Conservation (phyloP, 2,113 vertebrate species). For the Microcebus griseorufus region DNA sequence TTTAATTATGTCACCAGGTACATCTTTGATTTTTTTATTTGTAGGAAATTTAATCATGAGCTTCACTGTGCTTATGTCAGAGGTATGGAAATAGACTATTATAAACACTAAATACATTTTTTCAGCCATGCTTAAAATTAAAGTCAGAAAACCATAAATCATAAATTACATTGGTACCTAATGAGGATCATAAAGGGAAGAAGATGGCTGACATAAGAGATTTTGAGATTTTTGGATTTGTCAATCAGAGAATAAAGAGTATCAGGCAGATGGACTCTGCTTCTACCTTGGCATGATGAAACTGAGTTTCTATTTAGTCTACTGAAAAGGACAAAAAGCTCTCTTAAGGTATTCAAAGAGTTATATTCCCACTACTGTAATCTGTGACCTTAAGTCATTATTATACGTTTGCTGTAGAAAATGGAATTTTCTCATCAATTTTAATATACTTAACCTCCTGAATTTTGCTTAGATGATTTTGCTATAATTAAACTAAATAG, state of each 20-base stretch:
- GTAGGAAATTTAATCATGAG: background rate
- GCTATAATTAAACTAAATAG: background rate
- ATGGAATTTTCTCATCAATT: background rate
- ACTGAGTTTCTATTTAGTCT: background rate
- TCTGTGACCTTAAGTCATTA: background rate
- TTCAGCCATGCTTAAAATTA: conserved; percentile 6
- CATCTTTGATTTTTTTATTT: background rate
- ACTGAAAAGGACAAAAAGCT: background rate
- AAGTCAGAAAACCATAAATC: background rate
- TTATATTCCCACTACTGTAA: background rate
- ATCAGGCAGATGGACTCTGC: background rate
- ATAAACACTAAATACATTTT: background rate
- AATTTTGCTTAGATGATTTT: background rate
- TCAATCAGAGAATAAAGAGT: background rate
- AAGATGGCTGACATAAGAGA: background rate
- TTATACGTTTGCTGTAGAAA: background rate
- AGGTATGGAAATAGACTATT: background rate
- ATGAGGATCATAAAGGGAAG: background rate
- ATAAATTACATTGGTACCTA: background rate
- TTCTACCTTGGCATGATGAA: background rate
- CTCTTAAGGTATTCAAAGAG: background rate
- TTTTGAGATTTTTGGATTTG: conserved; percentile 14
- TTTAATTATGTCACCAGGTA: background rate
- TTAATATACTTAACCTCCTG: background rate
- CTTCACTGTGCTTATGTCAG: background rate